phyloP scores from a whole-genome alignment of 2,888 invertebrate species.

The Melieria omissa region DNA sequence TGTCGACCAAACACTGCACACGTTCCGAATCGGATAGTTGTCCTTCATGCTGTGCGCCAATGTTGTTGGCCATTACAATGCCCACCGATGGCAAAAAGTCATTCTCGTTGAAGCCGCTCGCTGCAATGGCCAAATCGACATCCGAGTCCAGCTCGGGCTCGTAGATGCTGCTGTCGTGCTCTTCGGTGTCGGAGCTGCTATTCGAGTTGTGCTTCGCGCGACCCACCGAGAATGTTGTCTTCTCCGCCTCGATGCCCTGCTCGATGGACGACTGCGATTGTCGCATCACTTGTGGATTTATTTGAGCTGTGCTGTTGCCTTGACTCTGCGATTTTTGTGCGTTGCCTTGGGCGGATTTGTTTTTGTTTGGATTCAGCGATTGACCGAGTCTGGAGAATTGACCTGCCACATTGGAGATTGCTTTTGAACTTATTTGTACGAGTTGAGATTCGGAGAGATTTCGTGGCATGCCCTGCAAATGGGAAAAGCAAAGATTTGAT shows the following conservation, averaged over 20 bases:
- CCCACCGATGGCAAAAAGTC: slow-evolving; percentile 75
- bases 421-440: slow-evolving; percentile 84
- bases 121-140: slow-evolving; percentile 53
- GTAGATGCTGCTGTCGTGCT: slow-evolving; percentile 74
- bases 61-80: slow-evolving; percentile 71
- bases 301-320: slow-evolving; percentile 66
- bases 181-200: slow-evolving; percentile 73
- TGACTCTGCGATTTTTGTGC: slow-evolving; percentile 33
- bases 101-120: slow-evolving; percentile 62
- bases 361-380: slow-evolving; percentile 69
- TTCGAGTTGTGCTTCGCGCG: slow-evolving; percentile 54
- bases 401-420: slow-evolving; percentile 85
- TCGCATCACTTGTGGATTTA: slow-evolving; percentile 59
- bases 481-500: no score
- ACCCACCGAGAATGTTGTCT: slow-evolving; percentile 59
- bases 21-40: slow-evolving; percentile 45
- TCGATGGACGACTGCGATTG: slow-evolving; percentile 52
- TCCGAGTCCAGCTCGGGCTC: slow-evolving; percentile 63
- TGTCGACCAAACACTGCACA: slow-evolving; percentile 63
- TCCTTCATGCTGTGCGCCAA: slow-evolving; percentile 45
- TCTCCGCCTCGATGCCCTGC: slow-evolving; percentile 56
- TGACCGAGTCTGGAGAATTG: slow-evolving; percentile 83
- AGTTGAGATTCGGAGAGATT: slow-evolving; percentile 93
- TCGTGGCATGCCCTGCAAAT: slow-evolving; percentile 68
- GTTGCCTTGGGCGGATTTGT: slow-evolving; percentile 52